These are phyloP conservation scores for Druceiella hillmani DNA, from an alignment of 2,888 invertebrate species.

Conservation along the genomic window DNA sequence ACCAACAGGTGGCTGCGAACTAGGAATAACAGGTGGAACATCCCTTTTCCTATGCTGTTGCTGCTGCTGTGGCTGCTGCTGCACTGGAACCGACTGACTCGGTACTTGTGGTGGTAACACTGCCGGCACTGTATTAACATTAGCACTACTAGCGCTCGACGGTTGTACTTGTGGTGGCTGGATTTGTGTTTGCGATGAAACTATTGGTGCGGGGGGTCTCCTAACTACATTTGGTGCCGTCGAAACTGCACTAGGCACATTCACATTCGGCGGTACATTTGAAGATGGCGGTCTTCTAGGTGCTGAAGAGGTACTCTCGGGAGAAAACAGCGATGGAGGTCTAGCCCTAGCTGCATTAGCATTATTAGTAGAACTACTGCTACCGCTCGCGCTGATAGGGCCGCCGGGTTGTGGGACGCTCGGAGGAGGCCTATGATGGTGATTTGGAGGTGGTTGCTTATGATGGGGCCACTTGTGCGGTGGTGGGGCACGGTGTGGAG, in stretches of 20 bases:
- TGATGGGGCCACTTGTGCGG: constrained; percentile 36
- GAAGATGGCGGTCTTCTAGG: constrained; percentile 21
- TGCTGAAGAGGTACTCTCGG: constrained; percentile 43
- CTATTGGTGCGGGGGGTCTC: constrained; percentile 24
- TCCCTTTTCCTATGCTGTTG: too few species aligned
- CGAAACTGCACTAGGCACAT: constrained; percentile 28
- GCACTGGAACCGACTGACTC: too few species aligned
- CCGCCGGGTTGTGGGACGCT: constrained; percentile 27
- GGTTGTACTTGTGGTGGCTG: constrained; percentile 26
- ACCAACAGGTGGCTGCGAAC: too few species aligned
- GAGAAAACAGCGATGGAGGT: constrained; percentile 60
- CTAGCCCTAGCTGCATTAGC: constrained; percentile 30
- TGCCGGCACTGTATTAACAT: constrained; percentile 8
- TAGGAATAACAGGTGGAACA: too few species aligned
- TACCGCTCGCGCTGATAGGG: constrained; percentile 22
- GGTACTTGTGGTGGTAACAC: too few species aligned
- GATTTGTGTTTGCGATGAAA: background rate
- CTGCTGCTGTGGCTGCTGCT: too few species aligned
- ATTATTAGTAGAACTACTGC: too few species aligned
- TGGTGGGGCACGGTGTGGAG: constrained; percentile 23
- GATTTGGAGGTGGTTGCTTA: constrained; percentile 13
- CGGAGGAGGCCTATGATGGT: constrained; percentile 27
- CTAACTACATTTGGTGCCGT: constrained; percentile 29
- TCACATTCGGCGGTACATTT: constrained; percentile 32
- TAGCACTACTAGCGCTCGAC: too few species aligned